Base-by-base conservation (phyloP, 2,888 invertebrate genomes). In the Coelopa pilipes region DNA sequence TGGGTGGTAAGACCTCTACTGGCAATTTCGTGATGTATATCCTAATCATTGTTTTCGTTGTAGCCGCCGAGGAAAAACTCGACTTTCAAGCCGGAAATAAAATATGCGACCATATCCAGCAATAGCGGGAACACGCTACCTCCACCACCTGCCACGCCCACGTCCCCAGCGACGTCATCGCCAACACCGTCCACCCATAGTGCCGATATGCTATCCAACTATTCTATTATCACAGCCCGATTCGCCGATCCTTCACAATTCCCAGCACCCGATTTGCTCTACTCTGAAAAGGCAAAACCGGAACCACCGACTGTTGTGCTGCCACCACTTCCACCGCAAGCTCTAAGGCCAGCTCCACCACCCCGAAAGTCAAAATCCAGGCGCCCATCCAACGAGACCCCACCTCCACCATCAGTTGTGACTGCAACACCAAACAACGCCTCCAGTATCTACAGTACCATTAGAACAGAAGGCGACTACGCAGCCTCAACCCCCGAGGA, bases 1-100 rank as follows among this genome's bases (percentile, higher is more conserved):
- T 85, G 84, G 84, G 78, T 81, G 82, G 84, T 84, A 78, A 50
- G 72, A 65, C 24, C 3, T 62, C 12, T 10, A 17, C 21, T 53
- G 46, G 9, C 13, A 53, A 50, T 34, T 68, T 50, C 1, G n/a
- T 59, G 7, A 15, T 24, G 49, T 15, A 24, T 10, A n/a, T 57
- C 13, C 11, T 21, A 21, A 15, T 1, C 34, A 2, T n/a, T 4
- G 4, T 15, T 19, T 21, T 21, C 49, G 11, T 66, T n/a, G 10
- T 53, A 83, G 84, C 84, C 84, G 45, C 66, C 74, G 3, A 81
- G 82, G 65, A 66, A 73, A 11, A 72, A 77, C 17, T 1, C 45
- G 17, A 46, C 17, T 46, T 13, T 46, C 46, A 63, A 46, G 46
- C 45, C 15, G 7, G 46, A 65, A 67, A 9, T n/a, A 15, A 45